A percentile compares a stretch with the other conserved stretches of the same genome.
These are phyloP conservation scores for Tubulanus polymorphus DNA, from an alignment of 2,888 invertebrate genomes.

Conservation along the genomic window DNA sequence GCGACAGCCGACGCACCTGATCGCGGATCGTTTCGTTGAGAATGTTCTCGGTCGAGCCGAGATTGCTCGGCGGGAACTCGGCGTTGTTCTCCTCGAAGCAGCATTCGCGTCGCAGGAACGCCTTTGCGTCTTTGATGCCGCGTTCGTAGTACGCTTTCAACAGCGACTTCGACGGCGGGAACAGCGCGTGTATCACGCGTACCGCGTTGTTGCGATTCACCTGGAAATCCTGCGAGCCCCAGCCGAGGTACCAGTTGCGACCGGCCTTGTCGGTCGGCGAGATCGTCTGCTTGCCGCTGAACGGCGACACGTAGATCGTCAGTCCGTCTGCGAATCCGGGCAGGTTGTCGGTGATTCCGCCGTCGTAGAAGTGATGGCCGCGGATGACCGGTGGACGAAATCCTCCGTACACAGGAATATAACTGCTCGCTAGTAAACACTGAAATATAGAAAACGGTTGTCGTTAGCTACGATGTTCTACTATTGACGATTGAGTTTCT, in stretches of 20 bases:
- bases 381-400: constrained; percentile 56
- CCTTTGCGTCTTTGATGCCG: constrained; percentile 47
- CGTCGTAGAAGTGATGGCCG: constrained; percentile 75
- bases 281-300: constrained; percentile 93
- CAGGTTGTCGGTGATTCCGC: constrained; percentile 91
- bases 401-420: constrained; percentile 60
- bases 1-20: no score
- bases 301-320: constrained; percentile 93
- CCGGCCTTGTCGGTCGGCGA: constrained; percentile 61
- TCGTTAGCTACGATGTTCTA: no score
- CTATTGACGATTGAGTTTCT: no score
- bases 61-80: no score
- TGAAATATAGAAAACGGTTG: constrained; percentile 29
- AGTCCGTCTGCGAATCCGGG: constrained; percentile 73
- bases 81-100: constrained; percentile 3
- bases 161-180: constrained; percentile 43
- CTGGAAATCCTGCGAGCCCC: constrained; percentile 36
- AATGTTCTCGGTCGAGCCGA: no score
- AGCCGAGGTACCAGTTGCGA: constrained; percentile 20
- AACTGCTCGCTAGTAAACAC: constrained; percentile 47
- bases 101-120: constrained; percentile 33
- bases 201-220: constrained; percentile 46
- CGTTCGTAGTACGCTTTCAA: constrained; percentile 44
- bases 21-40: no score
- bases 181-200: constrained; percentile 46